phyloP scores from a whole-genome alignment of 2,888 invertebrate species.

The Tinea pellionella region DNA sequence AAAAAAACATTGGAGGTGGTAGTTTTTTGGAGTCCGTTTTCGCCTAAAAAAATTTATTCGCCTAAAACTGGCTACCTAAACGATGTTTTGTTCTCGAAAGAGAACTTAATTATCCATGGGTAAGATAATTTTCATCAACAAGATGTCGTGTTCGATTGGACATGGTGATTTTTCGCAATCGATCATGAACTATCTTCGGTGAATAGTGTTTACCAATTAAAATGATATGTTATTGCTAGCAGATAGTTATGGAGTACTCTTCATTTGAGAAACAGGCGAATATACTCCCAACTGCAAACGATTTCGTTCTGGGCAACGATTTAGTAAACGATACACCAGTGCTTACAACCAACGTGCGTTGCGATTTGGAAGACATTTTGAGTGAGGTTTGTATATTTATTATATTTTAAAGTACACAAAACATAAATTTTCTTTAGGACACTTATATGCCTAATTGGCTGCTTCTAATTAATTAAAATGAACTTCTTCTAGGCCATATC shows the following conservation, averaged over 20 bases:
- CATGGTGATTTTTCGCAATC: not conserved
- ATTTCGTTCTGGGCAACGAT: not conserved
- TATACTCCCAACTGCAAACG: not conserved
- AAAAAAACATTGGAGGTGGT: not conserved
- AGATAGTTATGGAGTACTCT: conserved; percentile 59
- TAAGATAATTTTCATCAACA: conserved; percentile 30
- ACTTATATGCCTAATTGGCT: not conserved
- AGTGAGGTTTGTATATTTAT: conserved; percentile 43
- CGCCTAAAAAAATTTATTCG: not conserved
- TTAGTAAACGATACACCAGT: conserved; percentile 31
- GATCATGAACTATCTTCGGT: not conserved
- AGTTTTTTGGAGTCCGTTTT: conserved; percentile 12
- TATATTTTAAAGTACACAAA: not conserved
- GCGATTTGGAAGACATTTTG: conserved; percentile 64
- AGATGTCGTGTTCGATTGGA: not conserved
- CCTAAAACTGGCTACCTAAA: not conserved
- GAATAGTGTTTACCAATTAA: not conserved
- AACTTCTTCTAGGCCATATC: conserved; percentile 47
- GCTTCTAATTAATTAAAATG: not conserved
- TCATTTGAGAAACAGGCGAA: not conserved
- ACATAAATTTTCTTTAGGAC: not conserved
- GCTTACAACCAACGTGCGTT: conserved; percentile 48
- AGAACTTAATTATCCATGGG: conserved; percentile 64
- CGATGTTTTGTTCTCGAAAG: conserved; percentile 60
- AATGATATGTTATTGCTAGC: not conserved